A percentile compares a stretch with the other conserved stretches of the same genome.
phyloP scores from a whole-genome alignment of 2,888 invertebrate species.

The Hirtodrosophila alboralis region DNA sequence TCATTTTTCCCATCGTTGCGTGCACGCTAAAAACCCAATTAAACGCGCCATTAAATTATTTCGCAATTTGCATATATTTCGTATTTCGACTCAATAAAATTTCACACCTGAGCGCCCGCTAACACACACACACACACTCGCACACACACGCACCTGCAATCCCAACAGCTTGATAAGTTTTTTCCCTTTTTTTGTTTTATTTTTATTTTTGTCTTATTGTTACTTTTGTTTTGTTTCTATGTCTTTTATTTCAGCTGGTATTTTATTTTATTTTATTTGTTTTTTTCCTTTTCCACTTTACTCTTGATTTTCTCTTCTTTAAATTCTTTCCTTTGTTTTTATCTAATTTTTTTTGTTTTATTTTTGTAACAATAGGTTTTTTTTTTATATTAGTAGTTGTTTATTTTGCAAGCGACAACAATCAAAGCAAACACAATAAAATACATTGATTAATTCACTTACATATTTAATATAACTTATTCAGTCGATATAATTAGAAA shows the following conservation, averaged over 20 bases:
- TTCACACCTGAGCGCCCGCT: conserved; percentile 68
- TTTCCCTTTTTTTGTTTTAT: conserved; percentile 15
- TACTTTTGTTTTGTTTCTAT: conserved; percentile 29
- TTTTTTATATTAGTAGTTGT: no score
- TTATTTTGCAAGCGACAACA: no score
- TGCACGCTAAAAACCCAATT: conserved; percentile 76
- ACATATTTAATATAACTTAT: no score
- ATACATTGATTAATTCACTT: no score
- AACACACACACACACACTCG: conserved; percentile 40
- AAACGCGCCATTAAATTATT: conserved; percentile 79
- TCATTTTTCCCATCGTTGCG: conserved; percentile 54
- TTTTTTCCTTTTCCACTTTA: conserved; percentile 24
- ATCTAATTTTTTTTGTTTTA: background rate
- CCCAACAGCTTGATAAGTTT: conserved; percentile 20
- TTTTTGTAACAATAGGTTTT: no score
- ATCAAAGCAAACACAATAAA: no score
- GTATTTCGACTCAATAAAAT: conserved; percentile 78
- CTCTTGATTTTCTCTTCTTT: conserved; percentile 5
- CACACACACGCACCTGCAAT: conserved; percentile 23
- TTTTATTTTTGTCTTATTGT: conserved; percentile 6
- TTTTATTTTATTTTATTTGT: conserved; percentile 46
- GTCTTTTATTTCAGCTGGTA: conserved; percentile 36
- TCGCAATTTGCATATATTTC: conserved; percentile 78
- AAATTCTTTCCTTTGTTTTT: no score
- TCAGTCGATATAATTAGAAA: no score